Conservation (phyloP, 2,888 invertebrate genomes). For the Taenaris catops region DNA sequence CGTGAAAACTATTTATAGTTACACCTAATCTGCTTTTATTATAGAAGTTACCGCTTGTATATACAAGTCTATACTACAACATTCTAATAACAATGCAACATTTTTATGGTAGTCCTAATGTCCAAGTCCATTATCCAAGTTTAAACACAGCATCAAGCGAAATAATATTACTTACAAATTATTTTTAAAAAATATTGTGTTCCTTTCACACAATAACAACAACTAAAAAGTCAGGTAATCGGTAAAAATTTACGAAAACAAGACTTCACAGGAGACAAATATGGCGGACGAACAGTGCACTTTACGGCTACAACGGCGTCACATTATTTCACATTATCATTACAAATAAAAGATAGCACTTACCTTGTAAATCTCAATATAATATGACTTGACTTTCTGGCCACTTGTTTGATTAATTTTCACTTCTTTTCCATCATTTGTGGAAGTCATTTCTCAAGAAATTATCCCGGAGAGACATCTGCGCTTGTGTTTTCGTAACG, state of each 20-base stretch:
- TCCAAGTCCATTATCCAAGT: constrained; percentile 4
- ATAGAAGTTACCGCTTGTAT: too few relatives aligned
- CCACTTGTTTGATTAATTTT: constrained; percentile 70
- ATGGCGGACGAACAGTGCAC: constrained; percentile 72
- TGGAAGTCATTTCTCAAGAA: constrained; percentile 80
- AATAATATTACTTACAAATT: not conserved
- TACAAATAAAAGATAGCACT: constrained; percentile 44
- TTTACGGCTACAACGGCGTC: constrained; percentile 68
- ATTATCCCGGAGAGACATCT: constrained; percentile 79
- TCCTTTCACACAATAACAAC: not conserved
- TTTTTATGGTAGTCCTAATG: not conserved
- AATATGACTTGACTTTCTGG: constrained; percentile 70
- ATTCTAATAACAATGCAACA: constrained; percentile 2
- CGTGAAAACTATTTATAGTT: too few relatives aligned
- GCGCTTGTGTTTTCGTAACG: constrained; percentile 77
- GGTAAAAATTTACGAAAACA: constrained; percentile 60
- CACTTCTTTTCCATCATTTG: constrained; percentile 78
- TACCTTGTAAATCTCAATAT: constrained; percentile 74
- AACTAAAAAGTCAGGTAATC: constrained; percentile 9
- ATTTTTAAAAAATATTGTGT: not conserved
- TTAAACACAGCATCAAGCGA: not conserved
- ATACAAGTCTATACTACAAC: not conserved
- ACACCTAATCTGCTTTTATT: too few relatives aligned
- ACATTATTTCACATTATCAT: constrained; percentile 34
- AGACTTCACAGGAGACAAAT: constrained; percentile 65